These are phyloP conservation scores for Piliocolobus tephrosceles DNA, from an alignment of 2,113 vertebrate species.

Conservation along the genomic window DNA sequence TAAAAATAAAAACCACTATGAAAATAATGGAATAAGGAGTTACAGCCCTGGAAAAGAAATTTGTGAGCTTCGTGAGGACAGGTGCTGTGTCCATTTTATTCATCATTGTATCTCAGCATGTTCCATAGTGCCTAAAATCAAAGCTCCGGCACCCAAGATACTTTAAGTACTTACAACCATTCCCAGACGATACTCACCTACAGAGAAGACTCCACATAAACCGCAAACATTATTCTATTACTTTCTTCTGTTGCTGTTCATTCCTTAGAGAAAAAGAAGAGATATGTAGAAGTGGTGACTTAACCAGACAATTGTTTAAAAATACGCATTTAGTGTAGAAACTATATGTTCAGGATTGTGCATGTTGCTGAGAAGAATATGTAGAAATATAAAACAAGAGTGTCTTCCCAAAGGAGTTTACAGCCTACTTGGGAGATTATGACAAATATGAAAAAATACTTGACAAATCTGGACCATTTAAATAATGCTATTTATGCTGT, in stretches of 20 bases:
- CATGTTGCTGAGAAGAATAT: constrained; percentile 15
- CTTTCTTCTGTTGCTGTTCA: background rate
- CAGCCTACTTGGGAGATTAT: background rate
- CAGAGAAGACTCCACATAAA: background rate
- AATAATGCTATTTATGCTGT: background rate
- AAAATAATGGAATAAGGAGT: background rate
- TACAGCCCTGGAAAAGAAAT: background rate
- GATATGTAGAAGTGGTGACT: background rate
- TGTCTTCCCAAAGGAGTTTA: background rate
- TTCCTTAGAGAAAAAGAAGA: background rate
- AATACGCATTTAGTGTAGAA: background rate
- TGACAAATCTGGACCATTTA: background rate
- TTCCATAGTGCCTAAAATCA: background rate
- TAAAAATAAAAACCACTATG: background rate
- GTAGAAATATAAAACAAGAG: background rate
- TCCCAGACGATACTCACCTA: background rate
- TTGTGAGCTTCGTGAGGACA: background rate
- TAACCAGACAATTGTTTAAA: background rate
- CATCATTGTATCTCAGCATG: background rate
- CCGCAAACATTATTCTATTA: background rate
- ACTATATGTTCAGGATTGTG: background rate
- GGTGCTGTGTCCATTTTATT: background rate
- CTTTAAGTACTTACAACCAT: background rate
- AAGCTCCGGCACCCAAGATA: background rate
- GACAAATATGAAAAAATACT: background rate